Conservation (phyloP, 2,113 vertebrate species). For the Lycocorax pyrrhopterus region DNA sequence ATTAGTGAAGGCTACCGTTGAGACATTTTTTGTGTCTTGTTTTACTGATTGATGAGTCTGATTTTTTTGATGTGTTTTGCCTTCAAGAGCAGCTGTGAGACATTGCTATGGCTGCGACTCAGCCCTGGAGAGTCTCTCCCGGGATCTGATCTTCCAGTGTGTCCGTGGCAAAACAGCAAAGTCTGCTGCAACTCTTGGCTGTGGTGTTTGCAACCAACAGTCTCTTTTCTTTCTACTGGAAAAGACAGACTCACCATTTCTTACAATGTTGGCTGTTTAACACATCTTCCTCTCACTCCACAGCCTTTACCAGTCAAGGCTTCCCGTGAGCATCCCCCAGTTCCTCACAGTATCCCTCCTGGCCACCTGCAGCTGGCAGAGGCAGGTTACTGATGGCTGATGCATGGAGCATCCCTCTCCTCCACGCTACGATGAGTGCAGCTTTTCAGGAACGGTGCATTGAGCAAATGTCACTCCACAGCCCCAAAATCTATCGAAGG, state of each 20-base stretch:
- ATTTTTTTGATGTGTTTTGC: not conserved
- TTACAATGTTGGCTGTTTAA: not conserved
- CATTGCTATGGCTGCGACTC: not conserved
- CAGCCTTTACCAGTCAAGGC: not conserved
- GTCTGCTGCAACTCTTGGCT: not conserved
- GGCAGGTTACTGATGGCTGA: not conserved
- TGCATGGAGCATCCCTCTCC: not conserved
- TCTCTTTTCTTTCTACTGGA: not conserved
- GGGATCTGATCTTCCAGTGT: not conserved
- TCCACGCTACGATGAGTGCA: not conserved
- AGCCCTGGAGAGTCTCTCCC: not conserved
- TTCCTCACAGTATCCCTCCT: not conserved
- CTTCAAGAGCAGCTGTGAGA: not conserved
- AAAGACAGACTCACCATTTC: not conserved
- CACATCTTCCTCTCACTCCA: fast-evolving
- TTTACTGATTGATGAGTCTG: not conserved
- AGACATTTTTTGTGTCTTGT: not conserved
- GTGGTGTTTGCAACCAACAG: not conserved
- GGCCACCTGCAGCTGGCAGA: not conserved
- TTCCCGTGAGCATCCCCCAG: fast-evolving
- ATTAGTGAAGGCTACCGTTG: not conserved
- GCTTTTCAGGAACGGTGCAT: not conserved
- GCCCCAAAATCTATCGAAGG: conserved; percentile 39
- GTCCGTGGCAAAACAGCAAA: not conserved
- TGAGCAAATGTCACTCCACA: conserved; percentile 44